Evolutionary conservation across 1,140 invertebrate genomes (phyloP).

Genomic region (Melanaphis sacchari): DNA sequence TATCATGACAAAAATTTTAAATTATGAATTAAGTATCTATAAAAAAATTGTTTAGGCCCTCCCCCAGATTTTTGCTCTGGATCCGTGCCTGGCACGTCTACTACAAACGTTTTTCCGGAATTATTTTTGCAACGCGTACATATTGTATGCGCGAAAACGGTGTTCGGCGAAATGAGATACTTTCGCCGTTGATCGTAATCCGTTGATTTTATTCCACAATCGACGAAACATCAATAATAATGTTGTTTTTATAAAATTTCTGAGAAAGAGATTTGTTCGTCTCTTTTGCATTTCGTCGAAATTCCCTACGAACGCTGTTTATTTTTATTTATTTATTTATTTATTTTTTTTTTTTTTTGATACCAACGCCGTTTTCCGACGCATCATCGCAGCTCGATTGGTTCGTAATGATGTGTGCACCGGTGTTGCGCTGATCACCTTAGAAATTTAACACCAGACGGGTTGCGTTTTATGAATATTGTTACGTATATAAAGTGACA

Average conservation of each 20-base stretch:
- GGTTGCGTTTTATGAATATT: background rate
- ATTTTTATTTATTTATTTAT: background rate
- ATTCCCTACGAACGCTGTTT: background rate
- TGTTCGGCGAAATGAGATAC: background rate
- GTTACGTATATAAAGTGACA: background rate
- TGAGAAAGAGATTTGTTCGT: background rate
- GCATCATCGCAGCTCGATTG: background rate
- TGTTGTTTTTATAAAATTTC: background rate
- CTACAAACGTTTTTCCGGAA: background rate
- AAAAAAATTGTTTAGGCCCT: too few relatives aligned
- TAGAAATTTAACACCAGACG: background rate
- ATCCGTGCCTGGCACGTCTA: too few relatives aligned
- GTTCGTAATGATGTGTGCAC: background rate
- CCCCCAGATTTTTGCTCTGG: too few relatives aligned
- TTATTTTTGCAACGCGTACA: background rate
- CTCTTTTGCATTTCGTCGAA: background rate
- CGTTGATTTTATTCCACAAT: background rate
- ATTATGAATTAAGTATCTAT: too few relatives aligned
- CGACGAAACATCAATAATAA: background rate
- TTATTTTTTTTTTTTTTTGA: background rate
- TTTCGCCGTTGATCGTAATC: background rate
- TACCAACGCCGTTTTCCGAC: background rate
- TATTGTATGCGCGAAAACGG: background rate
- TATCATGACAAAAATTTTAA: too few relatives aligned
- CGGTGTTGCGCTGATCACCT: background rate